Percentiles rank a stretch among this genome's conserved stretches.
phyloP scores from a whole-genome alignment of 2,888 invertebrate genomes.

The Leucoma salicis region DNA sequence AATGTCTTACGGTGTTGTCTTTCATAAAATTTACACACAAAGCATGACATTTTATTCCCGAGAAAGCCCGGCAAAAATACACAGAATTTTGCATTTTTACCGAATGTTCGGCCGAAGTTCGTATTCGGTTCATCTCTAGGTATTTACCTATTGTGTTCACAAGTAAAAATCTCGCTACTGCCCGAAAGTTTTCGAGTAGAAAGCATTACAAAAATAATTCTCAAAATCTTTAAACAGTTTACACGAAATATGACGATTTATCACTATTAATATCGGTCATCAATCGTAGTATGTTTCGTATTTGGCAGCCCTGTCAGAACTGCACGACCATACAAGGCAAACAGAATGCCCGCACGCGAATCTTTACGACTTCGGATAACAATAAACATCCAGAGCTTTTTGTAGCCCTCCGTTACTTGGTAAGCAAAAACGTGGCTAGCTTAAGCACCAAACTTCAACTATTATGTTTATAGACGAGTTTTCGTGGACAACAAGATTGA shows the following conservation, averaged over 20 bases:
- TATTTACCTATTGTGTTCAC: too few species aligned
- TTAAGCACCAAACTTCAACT: constrained; percentile 24
- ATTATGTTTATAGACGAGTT: constrained; percentile 19
- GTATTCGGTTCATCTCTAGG: too few species aligned
- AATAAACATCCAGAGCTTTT: constrained; percentile 54
- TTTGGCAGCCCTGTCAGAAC: constrained; percentile 30
- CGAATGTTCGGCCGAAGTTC: too few species aligned
- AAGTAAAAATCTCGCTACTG: too few species aligned
- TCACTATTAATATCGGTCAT: constrained; percentile 24
- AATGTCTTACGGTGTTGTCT: too few species aligned
- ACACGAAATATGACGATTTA: constrained; percentile 18
- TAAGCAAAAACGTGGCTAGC: constrained; percentile 33
- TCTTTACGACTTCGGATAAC: constrained; percentile 48
- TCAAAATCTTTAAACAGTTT: constrained; percentile 16
- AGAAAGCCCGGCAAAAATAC: too few species aligned
- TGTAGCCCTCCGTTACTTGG: constrained; percentile 31
- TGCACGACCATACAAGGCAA: constrained; percentile 36
- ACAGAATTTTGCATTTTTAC: too few species aligned
- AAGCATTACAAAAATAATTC: not conserved
- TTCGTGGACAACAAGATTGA: constrained; percentile 15
- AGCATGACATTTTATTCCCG: too few species aligned
- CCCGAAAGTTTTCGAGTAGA: too few species aligned
- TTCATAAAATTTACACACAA: too few species aligned
- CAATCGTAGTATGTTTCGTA: constrained; percentile 18
- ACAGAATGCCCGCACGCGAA: constrained; percentile 38